Conservation (phyloP, 2,113 vertebrate species). For the Drymodes brunneopygia region DNA sequence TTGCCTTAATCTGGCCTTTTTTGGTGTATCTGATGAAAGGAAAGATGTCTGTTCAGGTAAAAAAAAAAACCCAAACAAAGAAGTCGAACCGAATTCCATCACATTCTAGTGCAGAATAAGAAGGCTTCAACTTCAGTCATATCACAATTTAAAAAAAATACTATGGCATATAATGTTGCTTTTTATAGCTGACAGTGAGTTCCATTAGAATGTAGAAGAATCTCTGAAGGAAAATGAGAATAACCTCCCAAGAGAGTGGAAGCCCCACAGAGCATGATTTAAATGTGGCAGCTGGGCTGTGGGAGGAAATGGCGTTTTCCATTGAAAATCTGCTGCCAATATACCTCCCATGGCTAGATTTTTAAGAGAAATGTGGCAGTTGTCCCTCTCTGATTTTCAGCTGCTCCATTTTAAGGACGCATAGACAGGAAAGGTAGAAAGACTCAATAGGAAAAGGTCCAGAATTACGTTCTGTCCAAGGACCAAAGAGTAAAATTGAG, state of each 20-base stretch:
- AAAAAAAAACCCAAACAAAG: not conserved
- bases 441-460: not conserved
- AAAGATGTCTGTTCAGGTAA: not conserved
- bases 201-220: conserved; percentile 35
- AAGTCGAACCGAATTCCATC: not conserved
- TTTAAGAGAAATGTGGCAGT: not conserved
- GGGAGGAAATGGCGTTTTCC: conserved; percentile 44
- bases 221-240: conserved; percentile 31
- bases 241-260: conserved; percentile 43
- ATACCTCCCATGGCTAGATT: conserved; percentile 8
- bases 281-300: conserved; percentile 48
- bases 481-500: not conserved
- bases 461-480: not conserved
- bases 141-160: not conserved
- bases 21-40: not conserved
- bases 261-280: conserved; percentile 46
- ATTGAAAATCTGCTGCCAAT: conserved; percentile 44
- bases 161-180: conserved; percentile 7
- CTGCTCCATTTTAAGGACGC: not conserved
- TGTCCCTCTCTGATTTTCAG: not conserved
- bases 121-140: conserved; percentile 1
- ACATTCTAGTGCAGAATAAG: not conserved
- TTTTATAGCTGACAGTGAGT: conserved; percentile 39
- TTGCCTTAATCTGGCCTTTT: not conserved
- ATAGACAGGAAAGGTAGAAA: not conserved